phyloP scores from a whole-genome alignment of 2,113 vertebrate genomes.

The Gila orcuttii region DNA sequence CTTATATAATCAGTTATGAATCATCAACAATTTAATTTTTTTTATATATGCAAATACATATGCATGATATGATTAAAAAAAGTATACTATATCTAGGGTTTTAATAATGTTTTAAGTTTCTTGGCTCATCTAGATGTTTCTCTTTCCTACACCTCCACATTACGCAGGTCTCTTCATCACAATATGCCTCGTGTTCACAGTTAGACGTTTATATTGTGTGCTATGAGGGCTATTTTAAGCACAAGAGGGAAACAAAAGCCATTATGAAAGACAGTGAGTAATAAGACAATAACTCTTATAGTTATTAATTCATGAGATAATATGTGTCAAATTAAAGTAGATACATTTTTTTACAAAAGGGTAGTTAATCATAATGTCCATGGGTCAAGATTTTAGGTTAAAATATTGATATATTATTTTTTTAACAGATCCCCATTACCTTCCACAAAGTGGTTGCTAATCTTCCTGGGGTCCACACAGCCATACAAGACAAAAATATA shows the following conservation, averaged over 20 bases:
- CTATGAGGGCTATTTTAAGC: conserved; percentile 29
- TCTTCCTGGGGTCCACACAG: too few species aligned
- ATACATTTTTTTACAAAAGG: not conserved
- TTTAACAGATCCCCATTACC: too few species aligned
- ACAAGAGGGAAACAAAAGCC: conserved; percentile 14
- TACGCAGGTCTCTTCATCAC: conserved; percentile 14
- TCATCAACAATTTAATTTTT: not conserved
- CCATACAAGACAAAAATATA: too few species aligned
- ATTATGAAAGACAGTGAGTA: conserved; percentile 20
- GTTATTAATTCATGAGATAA: not conserved
- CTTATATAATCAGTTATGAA: not conserved
- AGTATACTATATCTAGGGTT: too few species aligned
- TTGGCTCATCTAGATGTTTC: not conserved
- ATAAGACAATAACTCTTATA: not conserved
- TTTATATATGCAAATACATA: too few species aligned
- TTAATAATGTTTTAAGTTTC: not conserved
- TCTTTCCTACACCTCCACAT: conserved; percentile 14
- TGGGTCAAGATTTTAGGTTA: not conserved
- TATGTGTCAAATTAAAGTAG: conserved; percentile 3
- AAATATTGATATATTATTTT: not conserved
- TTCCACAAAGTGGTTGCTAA: too few species aligned
- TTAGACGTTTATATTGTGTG: not conserved
- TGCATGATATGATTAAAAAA: too few species aligned
- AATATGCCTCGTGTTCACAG: conserved; percentile 13
- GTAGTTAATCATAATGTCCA: not conserved